phyloP scores from a whole-genome alignment of 2,113 vertebrate species.

The Microcebus lehilahytsara region DNA sequence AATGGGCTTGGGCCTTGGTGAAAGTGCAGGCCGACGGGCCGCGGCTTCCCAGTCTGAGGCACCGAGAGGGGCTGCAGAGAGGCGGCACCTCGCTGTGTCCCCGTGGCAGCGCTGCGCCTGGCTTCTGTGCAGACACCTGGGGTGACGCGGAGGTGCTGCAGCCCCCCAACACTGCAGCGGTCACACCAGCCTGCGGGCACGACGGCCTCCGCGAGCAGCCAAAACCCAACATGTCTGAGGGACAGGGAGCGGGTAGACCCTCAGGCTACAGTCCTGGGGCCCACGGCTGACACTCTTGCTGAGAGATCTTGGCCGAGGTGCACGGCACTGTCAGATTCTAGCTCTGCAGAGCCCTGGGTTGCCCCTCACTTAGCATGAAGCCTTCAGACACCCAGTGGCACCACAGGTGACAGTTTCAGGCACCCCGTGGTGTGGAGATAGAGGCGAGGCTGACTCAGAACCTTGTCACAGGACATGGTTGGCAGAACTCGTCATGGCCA shows the following conservation, averaged over 20 bases:
- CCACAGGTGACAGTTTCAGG: background rate
- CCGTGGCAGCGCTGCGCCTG: background rate
- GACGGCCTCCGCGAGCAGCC: no score
- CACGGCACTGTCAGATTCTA: background rate
- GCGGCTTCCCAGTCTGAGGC: background rate
- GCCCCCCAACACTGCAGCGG: background rate
- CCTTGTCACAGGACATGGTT: fast-evolving
- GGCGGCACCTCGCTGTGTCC: no score
- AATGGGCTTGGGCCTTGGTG: background rate
- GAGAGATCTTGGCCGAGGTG: background rate
- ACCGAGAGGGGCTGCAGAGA: no score
- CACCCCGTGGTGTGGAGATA: no score
- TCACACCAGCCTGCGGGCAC: background rate
- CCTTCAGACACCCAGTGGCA: background rate
- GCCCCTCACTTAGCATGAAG: background rate
- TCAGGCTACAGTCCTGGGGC: background rate
- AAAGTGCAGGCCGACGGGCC: conserved; percentile 15
- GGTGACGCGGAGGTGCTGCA: no score
- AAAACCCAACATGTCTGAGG: background rate
- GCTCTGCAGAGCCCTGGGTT: no score
- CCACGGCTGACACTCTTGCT: background rate
- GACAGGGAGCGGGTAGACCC: background rate
- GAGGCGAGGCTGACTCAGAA: background rate
- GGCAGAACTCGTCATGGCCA: background rate
- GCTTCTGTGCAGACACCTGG: background rate